Evolutionary conservation across 2,113 vertebrate genomes (phyloP).

Genomic region (Seriola quinqueradiata): DNA sequence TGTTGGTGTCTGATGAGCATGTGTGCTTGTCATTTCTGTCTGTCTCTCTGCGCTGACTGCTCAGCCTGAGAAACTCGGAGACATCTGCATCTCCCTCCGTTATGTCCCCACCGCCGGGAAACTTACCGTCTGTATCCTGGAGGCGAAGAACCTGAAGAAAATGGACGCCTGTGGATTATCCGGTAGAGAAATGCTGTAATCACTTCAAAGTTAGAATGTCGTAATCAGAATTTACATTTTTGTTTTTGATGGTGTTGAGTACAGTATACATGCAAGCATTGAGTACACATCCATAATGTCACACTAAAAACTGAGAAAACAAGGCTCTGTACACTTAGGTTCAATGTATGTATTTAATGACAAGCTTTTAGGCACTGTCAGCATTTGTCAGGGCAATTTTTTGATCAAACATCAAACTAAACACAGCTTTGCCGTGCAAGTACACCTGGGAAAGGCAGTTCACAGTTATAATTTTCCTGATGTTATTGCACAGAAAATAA

Average conservation of each 20-base stretch:
- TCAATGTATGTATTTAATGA: not conserved
- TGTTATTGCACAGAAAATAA: not conserved
- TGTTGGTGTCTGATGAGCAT: slow-evolving; percentile 12
- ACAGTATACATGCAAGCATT: not conserved
- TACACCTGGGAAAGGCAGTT: not conserved
- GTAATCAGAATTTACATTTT: not conserved
- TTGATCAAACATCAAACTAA: not conserved
- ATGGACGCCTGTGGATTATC: slow-evolving; percentile 99
- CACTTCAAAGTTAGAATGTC: not conserved
- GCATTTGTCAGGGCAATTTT: not conserved
- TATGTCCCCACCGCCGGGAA: slow-evolving; percentile 98
- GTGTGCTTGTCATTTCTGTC: slow-evolving; percentile 44
- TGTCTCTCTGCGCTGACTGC: slow-evolving; percentile 9
- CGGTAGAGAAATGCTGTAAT: slow-evolving; percentile 79
- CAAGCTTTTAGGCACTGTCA: not conserved
- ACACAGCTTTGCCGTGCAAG: not conserved
- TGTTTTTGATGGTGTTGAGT: not conserved
- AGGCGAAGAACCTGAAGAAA: slow-evolving; percentile 99
- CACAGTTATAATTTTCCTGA: not conserved
- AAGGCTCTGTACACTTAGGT: not conserved
- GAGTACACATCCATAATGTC: not conserved
- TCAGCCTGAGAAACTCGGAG: slow-evolving; percentile 98
- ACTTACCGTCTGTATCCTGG: slow-evolving; percentile 97
- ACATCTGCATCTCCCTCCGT: slow-evolving; percentile 97
- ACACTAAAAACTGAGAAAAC: not conserved